A percentile compares a stretch with the other conserved stretches of the same genome.
These are phyloP conservation scores for Drosophila navojoa DNA, from an alignment of 1,140 invertebrate genomes.

Conservation along the genomic window DNA sequence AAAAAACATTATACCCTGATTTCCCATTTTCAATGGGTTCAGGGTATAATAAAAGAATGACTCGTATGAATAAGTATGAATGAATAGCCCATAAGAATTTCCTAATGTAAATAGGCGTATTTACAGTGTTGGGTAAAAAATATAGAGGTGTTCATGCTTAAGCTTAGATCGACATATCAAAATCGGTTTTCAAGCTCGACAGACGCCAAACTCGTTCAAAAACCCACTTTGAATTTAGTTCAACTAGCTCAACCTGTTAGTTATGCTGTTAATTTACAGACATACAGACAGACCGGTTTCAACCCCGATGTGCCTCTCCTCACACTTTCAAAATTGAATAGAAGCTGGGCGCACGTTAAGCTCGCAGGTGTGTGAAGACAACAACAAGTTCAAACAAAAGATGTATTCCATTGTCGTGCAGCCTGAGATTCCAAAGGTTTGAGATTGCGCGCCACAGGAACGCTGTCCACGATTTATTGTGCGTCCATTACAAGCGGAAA, in stretches of 20 bases:
- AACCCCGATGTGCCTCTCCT: constrained; percentile 7
- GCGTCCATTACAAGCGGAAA: constrained; percentile 81
- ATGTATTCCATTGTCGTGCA: constrained; percentile 65
- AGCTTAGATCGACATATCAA: no score
- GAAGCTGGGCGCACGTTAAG: constrained; percentile 7
- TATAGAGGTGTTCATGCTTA: no score
- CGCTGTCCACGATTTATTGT: constrained; percentile 77
- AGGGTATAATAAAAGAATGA: no score
- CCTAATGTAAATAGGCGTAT: no score
- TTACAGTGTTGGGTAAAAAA: no score
- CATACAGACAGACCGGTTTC: neutral
- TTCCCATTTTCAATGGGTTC: no score
- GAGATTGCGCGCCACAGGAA: constrained; percentile 50
- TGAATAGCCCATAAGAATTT: no score
- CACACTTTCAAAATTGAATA: constrained; percentile 30
- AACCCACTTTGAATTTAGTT: no score
- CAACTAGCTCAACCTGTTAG: constrained; percentile 23
- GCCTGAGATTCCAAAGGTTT: constrained; percentile 35
- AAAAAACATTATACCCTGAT: no score
- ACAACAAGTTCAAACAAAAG: constrained; percentile 49
- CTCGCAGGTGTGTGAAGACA: constrained; percentile 10
- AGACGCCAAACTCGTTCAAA: no score
- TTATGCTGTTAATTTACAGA: constrained; percentile 39
- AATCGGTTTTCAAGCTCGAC: no score
- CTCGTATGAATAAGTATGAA: no score